These are phyloP conservation scores for Entelurus aequoreus DNA, from an alignment of 2,113 vertebrate species.

Conservation along the genomic window DNA sequence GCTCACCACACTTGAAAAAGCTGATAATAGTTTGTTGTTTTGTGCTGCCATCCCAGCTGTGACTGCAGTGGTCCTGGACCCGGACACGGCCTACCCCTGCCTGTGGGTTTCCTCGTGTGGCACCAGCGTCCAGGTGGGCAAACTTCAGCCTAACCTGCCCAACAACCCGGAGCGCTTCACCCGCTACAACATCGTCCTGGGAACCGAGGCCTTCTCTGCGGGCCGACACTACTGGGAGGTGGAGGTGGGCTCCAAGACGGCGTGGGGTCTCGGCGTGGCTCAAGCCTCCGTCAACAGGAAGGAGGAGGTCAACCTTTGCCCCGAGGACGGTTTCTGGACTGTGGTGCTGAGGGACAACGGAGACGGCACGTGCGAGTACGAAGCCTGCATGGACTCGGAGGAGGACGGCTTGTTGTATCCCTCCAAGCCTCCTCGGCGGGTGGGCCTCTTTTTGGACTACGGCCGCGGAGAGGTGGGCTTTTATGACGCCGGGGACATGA, in stretches of 20 bases:
- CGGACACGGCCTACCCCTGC: conserved; percentile 78
- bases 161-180: conserved; percentile 74
- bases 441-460: conserved; percentile 79
- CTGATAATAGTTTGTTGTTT: not conserved
- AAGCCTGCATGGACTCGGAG: conserved; percentile 71
- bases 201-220: conserved; percentile 54
- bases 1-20: not conserved
- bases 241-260: conserved; percentile 77
- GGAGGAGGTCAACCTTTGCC: conserved; percentile 76
- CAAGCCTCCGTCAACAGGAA: conserved; percentile 71
- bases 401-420: conserved; percentile 71
- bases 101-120: conserved; percentile 73
- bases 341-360: conserved; percentile 69
- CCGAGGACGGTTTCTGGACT: conserved; percentile 79
- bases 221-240: conserved; percentile 85
- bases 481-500: conserved; percentile 77
- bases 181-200: conserved; percentile 79
- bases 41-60: conserved; percentile 32
- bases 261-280: conserved; percentile 82
- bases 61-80: conserved; percentile 69
- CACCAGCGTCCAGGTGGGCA: conserved; percentile 71
- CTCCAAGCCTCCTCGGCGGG: conserved; percentile 43
- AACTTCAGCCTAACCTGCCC: conserved; percentile 59
- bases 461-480: conserved; percentile 71
- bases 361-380: conserved; percentile 60